Evolutionary conservation across 2,113 vertebrate genomes (phyloP).

Genomic region (Vidua macroura): DNA sequence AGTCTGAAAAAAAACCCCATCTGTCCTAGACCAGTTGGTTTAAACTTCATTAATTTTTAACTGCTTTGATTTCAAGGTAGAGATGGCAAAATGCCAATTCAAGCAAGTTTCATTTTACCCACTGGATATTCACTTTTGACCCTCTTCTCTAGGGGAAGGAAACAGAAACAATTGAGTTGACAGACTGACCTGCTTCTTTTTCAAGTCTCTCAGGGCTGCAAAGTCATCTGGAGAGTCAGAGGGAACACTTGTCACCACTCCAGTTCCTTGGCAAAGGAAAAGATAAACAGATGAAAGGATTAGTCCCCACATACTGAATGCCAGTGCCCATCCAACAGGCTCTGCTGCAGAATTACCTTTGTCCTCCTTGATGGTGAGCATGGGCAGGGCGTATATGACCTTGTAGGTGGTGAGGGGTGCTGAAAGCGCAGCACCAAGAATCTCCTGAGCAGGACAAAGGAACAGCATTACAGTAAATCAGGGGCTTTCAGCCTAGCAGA

Average conservation of each 20-base stretch:
- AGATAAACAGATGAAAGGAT: background rate
- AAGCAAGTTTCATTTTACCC: background rate
- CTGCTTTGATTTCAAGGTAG: background rate
- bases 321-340: background rate
- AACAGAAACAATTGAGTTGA: background rate
- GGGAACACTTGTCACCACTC: constrained; percentile 95
- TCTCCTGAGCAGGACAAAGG: constrained; percentile 77
- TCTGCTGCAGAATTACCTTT: constrained; percentile 81
- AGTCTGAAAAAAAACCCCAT: background rate
- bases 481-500: background rate
- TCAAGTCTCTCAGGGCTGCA: constrained; percentile 91
- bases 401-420: constrained; percentile 89
- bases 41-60: background rate
- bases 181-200: constrained; percentile 89
- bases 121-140: background rate
- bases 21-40: background rate
- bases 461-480: background rate
- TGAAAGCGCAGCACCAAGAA: constrained; percentile 86
- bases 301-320: background rate
- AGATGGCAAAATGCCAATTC: background rate
- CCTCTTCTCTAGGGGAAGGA: background rate
- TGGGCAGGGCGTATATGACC: constrained; percentile 89
- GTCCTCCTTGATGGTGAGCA: constrained; percentile 98
- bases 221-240: constrained; percentile 96
- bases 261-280: constrained; percentile 81